These are phyloP conservation scores for Thamnophis sirtalis DNA, from an alignment of 2,113 vertebrate genomes.

Conservation along the genomic window DNA sequence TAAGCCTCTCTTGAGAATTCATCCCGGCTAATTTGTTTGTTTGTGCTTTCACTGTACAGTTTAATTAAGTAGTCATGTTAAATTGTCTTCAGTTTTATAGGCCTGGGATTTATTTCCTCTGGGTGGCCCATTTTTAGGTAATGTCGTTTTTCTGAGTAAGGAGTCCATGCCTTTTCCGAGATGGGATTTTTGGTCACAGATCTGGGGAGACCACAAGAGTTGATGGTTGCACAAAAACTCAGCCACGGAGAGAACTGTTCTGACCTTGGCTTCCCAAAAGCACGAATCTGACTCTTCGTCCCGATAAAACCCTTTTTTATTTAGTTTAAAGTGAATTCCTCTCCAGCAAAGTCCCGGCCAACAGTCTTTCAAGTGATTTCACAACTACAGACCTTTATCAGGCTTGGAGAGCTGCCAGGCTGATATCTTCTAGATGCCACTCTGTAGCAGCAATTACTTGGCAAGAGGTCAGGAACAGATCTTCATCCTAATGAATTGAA, in stretches of 20 bases:
- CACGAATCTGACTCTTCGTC: too few species aligned
- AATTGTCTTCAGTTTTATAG: conserved; percentile 38
- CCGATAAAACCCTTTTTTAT: too few species aligned
- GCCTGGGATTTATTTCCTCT: conserved; percentile 31
- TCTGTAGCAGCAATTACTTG: too few species aligned
- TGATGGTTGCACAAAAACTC: background rate
- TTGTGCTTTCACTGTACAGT: conserved; percentile 25
- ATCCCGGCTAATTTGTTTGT: conserved; percentile 32
- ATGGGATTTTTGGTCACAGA: background rate
- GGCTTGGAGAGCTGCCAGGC: too few species aligned
- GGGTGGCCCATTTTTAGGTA: conserved; percentile 34
- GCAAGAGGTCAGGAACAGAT: too few species aligned
- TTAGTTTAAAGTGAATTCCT: too few species aligned
- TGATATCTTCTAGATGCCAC: too few species aligned
- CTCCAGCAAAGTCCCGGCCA: too few species aligned
- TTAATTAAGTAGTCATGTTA: conserved; percentile 24
- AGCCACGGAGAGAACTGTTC: background rate
- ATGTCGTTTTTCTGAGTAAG: conserved; percentile 21
- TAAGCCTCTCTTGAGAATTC: conserved; percentile 29
- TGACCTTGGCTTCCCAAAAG: too few species aligned
- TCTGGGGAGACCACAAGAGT: background rate
- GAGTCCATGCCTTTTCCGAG: background rate
- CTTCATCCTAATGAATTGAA: too few species aligned
- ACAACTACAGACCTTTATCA: too few species aligned
- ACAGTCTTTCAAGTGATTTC: too few species aligned